These are phyloP conservation scores for Eupithecia abbreviata DNA, from an alignment of 2,888 invertebrate species.

Conservation along the genomic window DNA sequence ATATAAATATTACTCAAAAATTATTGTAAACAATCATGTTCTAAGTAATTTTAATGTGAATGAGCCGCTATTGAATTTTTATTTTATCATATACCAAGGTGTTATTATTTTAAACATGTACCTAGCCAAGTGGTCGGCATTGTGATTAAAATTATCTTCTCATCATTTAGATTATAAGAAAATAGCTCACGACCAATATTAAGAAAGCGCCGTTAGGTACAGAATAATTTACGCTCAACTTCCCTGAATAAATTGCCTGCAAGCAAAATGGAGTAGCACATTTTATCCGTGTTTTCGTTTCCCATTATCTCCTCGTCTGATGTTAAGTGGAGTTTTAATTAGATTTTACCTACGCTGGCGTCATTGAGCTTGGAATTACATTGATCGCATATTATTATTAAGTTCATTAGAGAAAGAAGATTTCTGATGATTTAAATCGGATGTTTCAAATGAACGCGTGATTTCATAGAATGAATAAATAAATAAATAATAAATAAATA, in stretches of 20 bases:
- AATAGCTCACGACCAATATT: background rate
- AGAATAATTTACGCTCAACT: constrained; percentile 12
- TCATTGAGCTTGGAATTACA: constrained; percentile 21
- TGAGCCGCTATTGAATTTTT: background rate
- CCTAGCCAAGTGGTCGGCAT: background rate
- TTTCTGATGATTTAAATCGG: background rate
- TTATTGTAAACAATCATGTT: background rate
- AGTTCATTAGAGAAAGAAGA: background rate
- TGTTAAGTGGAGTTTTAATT: constrained; percentile 31
- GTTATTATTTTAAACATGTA: background rate
- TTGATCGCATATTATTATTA: background rate
- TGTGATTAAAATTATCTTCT: background rate
- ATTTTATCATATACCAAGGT: background rate
- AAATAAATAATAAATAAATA: too few relatives aligned
- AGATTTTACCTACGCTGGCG: constrained; percentile 27
- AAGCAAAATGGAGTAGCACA: constrained; percentile 24
- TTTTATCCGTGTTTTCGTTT: constrained; percentile 32
- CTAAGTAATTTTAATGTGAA: background rate
- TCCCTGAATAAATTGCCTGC: constrained; percentile 23
- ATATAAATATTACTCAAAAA: background rate
- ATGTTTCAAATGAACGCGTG: background rate
- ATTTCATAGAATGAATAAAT: background rate
- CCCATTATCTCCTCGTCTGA: constrained; percentile 31
- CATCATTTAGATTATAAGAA: background rate
- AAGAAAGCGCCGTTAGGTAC: background rate